A percentile compares a stretch with the other conserved stretches of the same genome.
Conservation (phyloP, 2,797 vertebrate genomes). For the Bradypus variegatus region DNA sequence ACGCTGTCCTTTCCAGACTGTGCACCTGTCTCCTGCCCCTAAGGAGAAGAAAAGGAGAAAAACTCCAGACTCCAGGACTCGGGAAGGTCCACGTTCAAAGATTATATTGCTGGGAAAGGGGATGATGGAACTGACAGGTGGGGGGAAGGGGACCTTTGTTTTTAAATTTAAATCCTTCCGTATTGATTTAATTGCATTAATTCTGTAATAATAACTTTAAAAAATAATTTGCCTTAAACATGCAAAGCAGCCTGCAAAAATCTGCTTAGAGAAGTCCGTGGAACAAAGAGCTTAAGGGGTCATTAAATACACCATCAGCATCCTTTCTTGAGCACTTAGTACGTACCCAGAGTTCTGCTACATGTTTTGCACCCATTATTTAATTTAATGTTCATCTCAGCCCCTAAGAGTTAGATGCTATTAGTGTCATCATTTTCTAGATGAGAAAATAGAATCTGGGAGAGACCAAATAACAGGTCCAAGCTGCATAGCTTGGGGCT, state of each 20-base stretch:
- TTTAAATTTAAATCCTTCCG: neutral
- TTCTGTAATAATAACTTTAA: neutral
- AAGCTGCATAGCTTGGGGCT: neutral
- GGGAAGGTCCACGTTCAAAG: neutral
- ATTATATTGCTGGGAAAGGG: neutral
- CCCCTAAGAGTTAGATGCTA: neutral
- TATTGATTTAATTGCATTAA: neutral
- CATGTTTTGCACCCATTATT: neutral
- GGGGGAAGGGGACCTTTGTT: neutral
- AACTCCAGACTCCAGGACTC: neutral
- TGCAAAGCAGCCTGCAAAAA: neutral
- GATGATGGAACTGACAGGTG: neutral
- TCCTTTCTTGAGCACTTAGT: neutral
- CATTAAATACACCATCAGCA: neutral
- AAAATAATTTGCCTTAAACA: constrained; percentile 19
- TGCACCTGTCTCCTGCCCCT: neutral
- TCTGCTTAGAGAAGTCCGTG: neutral
- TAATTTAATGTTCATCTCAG: neutral
- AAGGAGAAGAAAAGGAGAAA: neutral
- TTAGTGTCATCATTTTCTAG: neutral
- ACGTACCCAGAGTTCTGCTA: neutral
- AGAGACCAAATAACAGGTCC: neutral
- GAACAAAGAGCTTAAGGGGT: neutral
- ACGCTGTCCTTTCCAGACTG: neutral
- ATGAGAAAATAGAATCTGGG: neutral